phyloP scores from a whole-genome alignment of 2,888 invertebrate species.

The Caenorhabditis sp. region DNA sequence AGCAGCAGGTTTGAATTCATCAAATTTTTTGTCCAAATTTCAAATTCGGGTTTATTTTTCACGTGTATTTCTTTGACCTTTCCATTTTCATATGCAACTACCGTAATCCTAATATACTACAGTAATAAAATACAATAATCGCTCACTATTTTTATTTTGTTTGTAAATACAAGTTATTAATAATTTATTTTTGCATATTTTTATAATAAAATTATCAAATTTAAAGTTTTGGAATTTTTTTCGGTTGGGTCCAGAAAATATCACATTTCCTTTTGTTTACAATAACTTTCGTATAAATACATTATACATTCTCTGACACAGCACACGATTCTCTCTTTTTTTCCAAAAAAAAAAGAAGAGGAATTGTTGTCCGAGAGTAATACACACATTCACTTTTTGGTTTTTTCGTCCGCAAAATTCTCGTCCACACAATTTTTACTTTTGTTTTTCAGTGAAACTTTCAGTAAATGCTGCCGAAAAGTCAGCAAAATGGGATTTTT shows the following conservation, averaged over 20 bases:
- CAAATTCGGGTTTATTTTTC: not conserved
- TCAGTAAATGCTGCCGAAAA: not conserved
- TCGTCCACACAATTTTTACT: not conserved
- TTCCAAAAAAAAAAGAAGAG: too few relatives aligned
- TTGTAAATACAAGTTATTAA: not conserved
- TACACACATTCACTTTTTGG: not conserved
- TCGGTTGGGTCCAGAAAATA: too few relatives aligned
- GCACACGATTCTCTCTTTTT: too few relatives aligned
- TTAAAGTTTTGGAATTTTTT: too few relatives aligned
- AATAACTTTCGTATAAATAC: too few relatives aligned
- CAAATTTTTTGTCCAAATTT: not conserved
- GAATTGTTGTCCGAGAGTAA: not conserved
- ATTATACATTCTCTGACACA: too few relatives aligned
- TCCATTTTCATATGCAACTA: not conserved
- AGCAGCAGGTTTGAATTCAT: not conserved
- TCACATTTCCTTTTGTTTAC: too few relatives aligned
- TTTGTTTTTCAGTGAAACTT: not conserved
- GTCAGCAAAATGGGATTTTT: constrained; percentile 44
- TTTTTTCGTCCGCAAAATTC: not conserved
- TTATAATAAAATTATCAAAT: not conserved
- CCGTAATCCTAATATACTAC: not conserved
- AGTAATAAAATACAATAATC: not conserved
- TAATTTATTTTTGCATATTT: not conserved
- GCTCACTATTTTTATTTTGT: not conserved
- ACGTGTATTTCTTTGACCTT: not conserved